A percentile compares a stretch with the other conserved stretches of the same genome.
These are phyloP conservation scores for Ctenochaetus hawaiiensis DNA, from an alignment of 2,797 vertebrate species.

Conservation along the genomic window DNA sequence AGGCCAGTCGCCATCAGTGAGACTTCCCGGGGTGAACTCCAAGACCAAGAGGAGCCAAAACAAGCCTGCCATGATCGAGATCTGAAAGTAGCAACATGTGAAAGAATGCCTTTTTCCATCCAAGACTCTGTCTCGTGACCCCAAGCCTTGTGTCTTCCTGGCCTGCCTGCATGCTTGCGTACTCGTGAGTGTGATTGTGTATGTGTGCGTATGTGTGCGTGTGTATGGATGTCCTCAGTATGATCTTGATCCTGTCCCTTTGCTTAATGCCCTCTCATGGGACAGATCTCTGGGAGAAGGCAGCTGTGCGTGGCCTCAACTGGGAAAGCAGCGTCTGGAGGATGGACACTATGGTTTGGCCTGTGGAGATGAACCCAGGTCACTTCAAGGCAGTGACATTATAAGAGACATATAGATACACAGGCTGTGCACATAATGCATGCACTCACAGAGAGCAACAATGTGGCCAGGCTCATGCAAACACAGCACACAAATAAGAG, in stretches of 20 bases:
- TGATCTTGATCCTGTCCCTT: conserved; percentile 45
- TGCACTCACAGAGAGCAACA: conserved; percentile 31
- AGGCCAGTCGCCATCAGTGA: conserved; percentile 59
- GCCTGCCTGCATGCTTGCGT: conserved; percentile 36
- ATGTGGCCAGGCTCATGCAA: conserved; percentile 11
- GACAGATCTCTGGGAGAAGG: conserved; percentile 57
- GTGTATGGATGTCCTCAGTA: conserved; percentile 23
- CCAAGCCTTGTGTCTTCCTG: conserved; percentile 60
- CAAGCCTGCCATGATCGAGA: conserved; percentile 76
- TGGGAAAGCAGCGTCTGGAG: conserved; percentile 52
- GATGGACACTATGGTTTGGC: conserved; percentile 40
- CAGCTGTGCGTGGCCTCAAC: conserved; percentile 70
- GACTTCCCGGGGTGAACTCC: conserved; percentile 61
- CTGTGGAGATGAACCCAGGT: conserved; percentile 13
- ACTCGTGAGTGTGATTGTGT: conserved; percentile 20
- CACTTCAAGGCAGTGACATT: conserved; percentile 24
- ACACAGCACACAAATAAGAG: conserved; percentile 8
- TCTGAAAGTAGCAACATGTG: conserved; percentile 85
- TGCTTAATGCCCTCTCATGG: conserved; percentile 34
- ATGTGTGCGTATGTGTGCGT: conserved; percentile 20
- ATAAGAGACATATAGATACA: conserved; percentile 32
- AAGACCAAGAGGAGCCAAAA: conserved; percentile 69
- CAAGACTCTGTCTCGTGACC: conserved; percentile 82
- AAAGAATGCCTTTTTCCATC: conserved; percentile 87
- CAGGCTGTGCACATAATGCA: conserved; percentile 1